A percentile compares a stretch with the other conserved stretches of the same genome.
Conservation (phyloP, 2,113 vertebrate genomes). For the Ibidorhyncha struthersii region DNA sequence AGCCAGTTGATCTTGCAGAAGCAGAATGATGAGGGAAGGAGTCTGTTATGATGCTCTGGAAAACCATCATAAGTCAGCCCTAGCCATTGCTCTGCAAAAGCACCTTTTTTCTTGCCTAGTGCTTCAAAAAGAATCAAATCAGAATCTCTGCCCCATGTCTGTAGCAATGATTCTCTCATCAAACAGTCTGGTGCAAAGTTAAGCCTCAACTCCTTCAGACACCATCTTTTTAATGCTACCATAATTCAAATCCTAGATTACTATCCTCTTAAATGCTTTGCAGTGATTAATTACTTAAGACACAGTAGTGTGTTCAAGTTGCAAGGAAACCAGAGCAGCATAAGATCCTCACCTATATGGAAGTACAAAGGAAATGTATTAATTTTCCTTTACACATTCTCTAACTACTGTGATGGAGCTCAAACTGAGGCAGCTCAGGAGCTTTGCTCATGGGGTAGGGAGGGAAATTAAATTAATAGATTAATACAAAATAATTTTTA, state of each 20-base stretch:
- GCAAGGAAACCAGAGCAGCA: not conserved
- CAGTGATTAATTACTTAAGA: constrained; percentile 1
- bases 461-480: constrained; percentile 21
- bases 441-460: not conserved
- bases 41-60: not conserved
- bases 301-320: not conserved
- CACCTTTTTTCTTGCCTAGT: not conserved
- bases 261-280: constrained; percentile 20
- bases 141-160: not conserved
- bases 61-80: not conserved
- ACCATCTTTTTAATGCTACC: not conserved
- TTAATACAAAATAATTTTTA: constrained; percentile 32
- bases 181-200: not conserved
- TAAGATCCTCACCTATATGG: not conserved
- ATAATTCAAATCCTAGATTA: constrained; percentile 32
- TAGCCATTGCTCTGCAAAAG: not conserved
- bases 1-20: not conserved
- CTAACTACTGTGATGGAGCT: not conserved
- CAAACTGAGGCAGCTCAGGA: not conserved
- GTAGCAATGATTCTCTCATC: not conserved
- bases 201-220: not conserved
- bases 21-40: not conserved
- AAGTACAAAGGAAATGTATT: not conserved
- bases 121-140: not conserved
- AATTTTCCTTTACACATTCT: not conserved